A percentile compares a stretch with the other conserved stretches of the same genome.
These are phyloP conservation scores for Calonectris borealis DNA, from an alignment of 2,113 vertebrate genomes.

Conservation along the genomic window DNA sequence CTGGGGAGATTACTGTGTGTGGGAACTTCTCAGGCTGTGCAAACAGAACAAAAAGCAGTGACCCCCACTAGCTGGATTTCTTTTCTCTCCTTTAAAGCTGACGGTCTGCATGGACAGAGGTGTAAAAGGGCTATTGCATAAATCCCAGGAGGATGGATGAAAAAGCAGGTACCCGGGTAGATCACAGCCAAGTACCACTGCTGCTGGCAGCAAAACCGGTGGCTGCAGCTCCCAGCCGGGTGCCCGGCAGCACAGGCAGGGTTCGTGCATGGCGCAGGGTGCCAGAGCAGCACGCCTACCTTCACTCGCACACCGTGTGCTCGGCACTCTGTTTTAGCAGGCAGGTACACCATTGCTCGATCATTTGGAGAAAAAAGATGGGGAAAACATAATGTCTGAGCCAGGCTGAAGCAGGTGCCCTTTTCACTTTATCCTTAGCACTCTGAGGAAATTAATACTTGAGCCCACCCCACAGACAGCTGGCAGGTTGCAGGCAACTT, in stretches of 20 bases:
- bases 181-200: background rate
- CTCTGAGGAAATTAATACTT: background rate
- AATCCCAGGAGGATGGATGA: background rate
- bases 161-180: background rate
- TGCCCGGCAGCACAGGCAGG: background rate
- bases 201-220: background rate
- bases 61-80: background rate
- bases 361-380: background rate
- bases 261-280: accelerated
- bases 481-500: background rate
- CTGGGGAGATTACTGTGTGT: background rate
- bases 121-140: background rate
- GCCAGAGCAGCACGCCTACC: background rate
- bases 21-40: background rate
- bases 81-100: background rate
- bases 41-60: background rate
- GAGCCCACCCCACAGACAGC: background rate
- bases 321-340: background rate
- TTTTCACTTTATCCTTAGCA: background rate
- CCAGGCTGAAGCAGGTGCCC: background rate
- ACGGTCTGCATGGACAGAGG: background rate
- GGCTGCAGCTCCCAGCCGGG: background rate
- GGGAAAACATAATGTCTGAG: background rate
- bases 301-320: accelerated
- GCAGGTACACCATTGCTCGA: background rate